Evolutionary conservation across 2,113 vertebrate genomes (phyloP).

Genomic region (Catharus minimus): DNA sequence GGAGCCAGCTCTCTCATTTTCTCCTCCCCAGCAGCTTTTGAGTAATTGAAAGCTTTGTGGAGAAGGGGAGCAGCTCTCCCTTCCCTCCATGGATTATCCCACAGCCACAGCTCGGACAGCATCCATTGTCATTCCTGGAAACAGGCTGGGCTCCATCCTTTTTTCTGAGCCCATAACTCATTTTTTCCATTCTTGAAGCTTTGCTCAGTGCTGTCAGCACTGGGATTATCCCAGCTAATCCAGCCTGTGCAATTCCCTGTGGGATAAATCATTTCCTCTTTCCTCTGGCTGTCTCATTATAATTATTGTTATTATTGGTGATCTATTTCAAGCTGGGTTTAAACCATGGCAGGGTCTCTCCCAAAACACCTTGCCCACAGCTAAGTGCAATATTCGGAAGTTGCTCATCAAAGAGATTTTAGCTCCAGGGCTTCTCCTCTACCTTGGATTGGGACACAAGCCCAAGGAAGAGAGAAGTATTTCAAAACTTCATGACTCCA

Average conservation of each 20-base stretch:
- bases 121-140: neutral
- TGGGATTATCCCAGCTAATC: neutral
- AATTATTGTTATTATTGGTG: neutral
- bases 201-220: neutral
- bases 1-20: neutral
- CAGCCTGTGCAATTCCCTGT: neutral
- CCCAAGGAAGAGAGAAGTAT: neutral
- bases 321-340: neutral
- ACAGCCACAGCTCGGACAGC: neutral
- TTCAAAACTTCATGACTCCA: neutral
- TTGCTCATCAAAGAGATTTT: constrained; percentile 3
- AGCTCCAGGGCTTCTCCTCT: constrained; percentile 25
- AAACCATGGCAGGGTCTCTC: neutral
- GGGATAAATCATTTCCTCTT: neutral
- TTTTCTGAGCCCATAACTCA: neutral
- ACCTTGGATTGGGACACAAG: neutral
- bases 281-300: neutral
- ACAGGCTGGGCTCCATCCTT: neutral
- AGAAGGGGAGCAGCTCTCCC: neutral
- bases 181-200: neutral
- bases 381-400: neutral
- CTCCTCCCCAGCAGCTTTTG: neutral
- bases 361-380: neutral
- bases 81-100: neutral
- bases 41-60: neutral